These are phyloP conservation scores for Nibea coibor DNA, from an alignment of 2,113 vertebrate species.

Conservation along the genomic window DNA sequence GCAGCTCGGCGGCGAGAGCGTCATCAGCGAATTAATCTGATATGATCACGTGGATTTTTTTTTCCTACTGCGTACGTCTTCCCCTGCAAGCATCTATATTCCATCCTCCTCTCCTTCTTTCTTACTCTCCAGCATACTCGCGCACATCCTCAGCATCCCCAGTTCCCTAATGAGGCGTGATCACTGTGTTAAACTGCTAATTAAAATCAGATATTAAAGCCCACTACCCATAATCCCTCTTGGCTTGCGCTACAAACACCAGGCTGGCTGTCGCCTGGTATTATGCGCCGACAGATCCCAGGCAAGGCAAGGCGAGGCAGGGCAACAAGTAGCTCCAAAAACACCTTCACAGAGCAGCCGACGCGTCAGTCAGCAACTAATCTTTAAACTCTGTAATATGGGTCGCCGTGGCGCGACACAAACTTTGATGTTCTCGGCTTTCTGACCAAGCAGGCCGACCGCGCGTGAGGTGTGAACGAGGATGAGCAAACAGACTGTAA, in stretches of 20 bases:
- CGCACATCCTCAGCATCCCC: conserved; percentile 70
- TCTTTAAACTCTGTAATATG: conserved; percentile 47
- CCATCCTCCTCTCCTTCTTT: conserved; percentile 42
- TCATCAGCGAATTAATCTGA: conserved; percentile 12
- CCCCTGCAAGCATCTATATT: conserved; percentile 23
- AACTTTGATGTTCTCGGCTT: conserved; percentile 16
- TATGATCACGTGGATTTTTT: conserved; percentile 15
- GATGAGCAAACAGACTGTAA: conserved; percentile 44
- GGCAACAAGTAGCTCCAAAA: conserved; percentile 48
- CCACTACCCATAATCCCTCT: conserved; percentile 82
- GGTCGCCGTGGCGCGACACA: background rate
- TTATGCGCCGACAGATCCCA: conserved; percentile 51
- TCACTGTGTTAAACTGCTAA: conserved; percentile 84
- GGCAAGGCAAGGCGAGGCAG: background rate
- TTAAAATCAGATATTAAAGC: conserved; percentile 87
- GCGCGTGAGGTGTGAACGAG: background rate
- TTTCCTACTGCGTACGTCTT: background rate
- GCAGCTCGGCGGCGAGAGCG: background rate
- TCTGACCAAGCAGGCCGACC: background rate
- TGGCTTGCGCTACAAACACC: conserved; percentile 77
- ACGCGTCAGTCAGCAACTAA: conserved; percentile 55
- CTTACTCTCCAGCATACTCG: conserved; percentile 49
- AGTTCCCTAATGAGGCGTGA: conserved; percentile 82
- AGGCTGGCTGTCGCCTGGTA: conserved; percentile 69
- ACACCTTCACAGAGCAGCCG: conserved; percentile 62